phyloP scores from a whole-genome alignment of 2,113 vertebrate genomes.

The Mus pahari region DNA sequence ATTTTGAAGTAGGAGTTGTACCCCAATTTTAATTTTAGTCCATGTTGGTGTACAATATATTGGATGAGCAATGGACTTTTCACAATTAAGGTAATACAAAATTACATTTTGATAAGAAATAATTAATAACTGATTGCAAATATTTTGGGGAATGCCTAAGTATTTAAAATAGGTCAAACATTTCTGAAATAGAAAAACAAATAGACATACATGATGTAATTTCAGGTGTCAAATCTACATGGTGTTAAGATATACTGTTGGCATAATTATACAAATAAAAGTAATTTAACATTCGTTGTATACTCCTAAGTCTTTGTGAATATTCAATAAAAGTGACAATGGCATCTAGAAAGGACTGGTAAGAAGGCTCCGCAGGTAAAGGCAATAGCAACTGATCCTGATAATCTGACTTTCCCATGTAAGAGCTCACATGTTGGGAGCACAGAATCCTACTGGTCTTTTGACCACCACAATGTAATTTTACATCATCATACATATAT shows the following conservation, averaged over 20 bases:
- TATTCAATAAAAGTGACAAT: neutral
- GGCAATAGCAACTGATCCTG: too few relatives aligned
- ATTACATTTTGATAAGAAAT: neutral
- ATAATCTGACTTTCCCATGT: neutral
- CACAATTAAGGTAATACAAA: neutral
- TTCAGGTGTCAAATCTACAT: neutral
- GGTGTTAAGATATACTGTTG: neutral
- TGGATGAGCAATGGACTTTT: neutral
- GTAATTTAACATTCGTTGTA: neutral
- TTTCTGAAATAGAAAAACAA: neutral
- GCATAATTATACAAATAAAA: neutral
- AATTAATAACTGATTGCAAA: neutral
- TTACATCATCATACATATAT: neutral
- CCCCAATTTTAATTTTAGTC: neutral
- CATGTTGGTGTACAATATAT: neutral
- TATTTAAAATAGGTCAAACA: neutral
- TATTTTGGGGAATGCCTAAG: neutral
- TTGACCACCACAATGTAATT: neutral
- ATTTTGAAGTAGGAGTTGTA: accelerated
- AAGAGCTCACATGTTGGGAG: too few relatives aligned
- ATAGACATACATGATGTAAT: neutral
- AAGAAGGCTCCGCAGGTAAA: neutral
- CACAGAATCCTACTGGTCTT: neutral
- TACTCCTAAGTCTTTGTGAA: too few relatives aligned
- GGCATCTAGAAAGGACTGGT: too few relatives aligned